phyloP scores from a whole-genome alignment of 1,140 invertebrate species.

The Mercenaria mercenaria region DNA sequence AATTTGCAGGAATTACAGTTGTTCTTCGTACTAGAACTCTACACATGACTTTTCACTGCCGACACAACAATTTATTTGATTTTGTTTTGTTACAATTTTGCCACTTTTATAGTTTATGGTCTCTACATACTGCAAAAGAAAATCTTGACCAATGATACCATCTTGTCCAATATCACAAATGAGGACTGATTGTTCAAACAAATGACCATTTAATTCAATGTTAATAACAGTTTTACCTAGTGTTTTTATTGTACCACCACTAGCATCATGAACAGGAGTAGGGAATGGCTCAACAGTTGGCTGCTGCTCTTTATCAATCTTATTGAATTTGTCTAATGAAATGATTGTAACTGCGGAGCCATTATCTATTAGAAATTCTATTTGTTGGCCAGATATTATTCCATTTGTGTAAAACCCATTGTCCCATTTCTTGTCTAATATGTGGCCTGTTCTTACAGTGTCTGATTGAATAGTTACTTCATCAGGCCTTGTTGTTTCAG shows the following conservation, averaged over 20 bases:
- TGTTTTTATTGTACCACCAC: neutral
- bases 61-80: neutral
- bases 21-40: neutral
- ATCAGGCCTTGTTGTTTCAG: neutral
- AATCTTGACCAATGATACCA: conserved; percentile 14
- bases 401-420: conserved; percentile 33
- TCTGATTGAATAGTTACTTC: neutral
- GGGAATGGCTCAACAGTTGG: neutral
- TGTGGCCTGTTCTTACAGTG: neutral
- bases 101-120: neutral
- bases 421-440: neutral
- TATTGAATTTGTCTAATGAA: neutral
- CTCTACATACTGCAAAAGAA: conserved; percentile 2
- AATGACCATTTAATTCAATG: neutral
- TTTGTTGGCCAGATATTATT: neutral
- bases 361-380: neutral
- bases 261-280: neutral
- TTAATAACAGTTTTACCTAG: neutral
- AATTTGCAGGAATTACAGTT: neutral
- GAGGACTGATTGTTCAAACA: neutral
- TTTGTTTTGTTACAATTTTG: no score
- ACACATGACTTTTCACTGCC: neutral
- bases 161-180: conserved; percentile 20
- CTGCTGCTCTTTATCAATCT: neutral
- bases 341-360: neutral